Evolutionary conservation across 2,113 vertebrate genomes (phyloP), one percentile per base, ranked within the genome.

Genomic region (Progne subis): DNA sequence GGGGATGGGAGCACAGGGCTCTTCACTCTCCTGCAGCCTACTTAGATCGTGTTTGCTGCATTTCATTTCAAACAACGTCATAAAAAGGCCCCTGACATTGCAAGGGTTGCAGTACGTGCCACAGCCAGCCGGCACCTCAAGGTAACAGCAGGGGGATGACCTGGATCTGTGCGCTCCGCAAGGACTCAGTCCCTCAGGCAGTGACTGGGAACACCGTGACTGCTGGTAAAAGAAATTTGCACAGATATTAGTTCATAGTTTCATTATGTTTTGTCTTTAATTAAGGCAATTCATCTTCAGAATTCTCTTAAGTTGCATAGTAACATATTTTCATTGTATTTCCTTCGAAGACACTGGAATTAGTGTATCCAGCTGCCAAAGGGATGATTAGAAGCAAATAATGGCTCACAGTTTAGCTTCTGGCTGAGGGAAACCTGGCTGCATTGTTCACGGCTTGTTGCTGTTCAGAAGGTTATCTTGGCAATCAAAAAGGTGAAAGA

Each of bases 341-440:
- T 83, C 52, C 56, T 93, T 83, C 75, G 64, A 78, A 93, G 92
- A 49, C 19, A 5, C 21, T 60, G 60, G 69, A 86, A 74, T 86
- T 68, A 52, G 47, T 6, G 14, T 60, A 53, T 63, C 1, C 2
- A 74, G 52, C 60, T 60, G 57, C 52, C 72, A 70, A 90, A 93
- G 56, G 60, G 78, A 67, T 59, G 34, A 75, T 64, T 83, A 77
- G 60, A 67, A 78, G 72, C n/a, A 68, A 90, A 74, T 81, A 82
- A 75, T 32, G 43, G 41, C 34, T 75, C 64, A 39, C 0, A 5
- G 31, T 86, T 79, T 43, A 78, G 61, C 90, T 92, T 94, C 72
- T 77, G 43, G 44, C 85, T 64, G 60, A 70, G 41, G 64, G 68
- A 93, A 93, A 71, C 68, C 78, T 64, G 12, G 3, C n/a, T 56